Conservation (phyloP, 2,888 invertebrate genomes). For the Clitarchus hookeri region DNA sequence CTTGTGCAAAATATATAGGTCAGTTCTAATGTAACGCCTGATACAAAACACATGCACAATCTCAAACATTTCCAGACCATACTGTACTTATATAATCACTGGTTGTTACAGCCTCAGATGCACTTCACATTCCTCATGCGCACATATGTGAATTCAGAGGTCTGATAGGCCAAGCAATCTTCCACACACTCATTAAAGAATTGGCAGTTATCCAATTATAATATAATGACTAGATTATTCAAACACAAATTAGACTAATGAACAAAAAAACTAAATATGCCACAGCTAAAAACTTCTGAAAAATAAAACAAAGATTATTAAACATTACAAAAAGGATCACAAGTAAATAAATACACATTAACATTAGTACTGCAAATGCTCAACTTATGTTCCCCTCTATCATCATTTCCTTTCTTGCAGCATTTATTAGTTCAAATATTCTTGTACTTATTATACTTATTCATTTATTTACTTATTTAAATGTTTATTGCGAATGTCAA, state of each 20-base stretch:
- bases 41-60: not conserved
- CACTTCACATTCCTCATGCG: not conserved
- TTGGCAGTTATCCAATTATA: too few relatives aligned
- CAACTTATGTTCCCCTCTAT: not conserved
- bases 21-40: not conserved
- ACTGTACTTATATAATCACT: not conserved
- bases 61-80: slow-evolving; percentile 5
- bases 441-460: too few relatives aligned
- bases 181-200: not conserved
- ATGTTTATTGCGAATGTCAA: too few relatives aligned
- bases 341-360: not conserved
- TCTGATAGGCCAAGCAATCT: not conserved
- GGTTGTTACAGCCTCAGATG: not conserved
- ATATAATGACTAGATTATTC: too few relatives aligned
- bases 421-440: too few relatives aligned
- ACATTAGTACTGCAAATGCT: not conserved
- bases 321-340: too few relatives aligned
- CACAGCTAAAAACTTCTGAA: too few relatives aligned
- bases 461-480: too few relatives aligned
- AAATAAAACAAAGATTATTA: too few relatives aligned
- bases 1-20: not conserved
- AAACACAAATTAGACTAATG: too few relatives aligned
- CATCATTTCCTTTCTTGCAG: not conserved
- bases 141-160: not conserved
- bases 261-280: too few relatives aligned